phyloP scores from a whole-genome alignment of 2,113 vertebrate genomes.

The Riparia riparia region DNA sequence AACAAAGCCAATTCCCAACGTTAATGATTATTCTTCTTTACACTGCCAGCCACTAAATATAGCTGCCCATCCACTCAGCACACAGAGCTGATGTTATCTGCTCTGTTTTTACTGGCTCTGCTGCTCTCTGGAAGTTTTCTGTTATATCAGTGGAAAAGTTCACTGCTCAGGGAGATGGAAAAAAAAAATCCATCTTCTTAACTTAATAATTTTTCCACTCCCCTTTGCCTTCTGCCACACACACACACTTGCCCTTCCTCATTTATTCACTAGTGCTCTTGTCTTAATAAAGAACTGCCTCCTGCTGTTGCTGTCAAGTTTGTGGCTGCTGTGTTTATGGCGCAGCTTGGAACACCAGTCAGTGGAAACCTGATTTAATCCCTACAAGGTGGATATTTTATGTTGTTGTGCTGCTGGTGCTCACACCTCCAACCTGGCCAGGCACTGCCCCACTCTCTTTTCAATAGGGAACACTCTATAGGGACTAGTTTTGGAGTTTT shows the following conservation, averaged over 20 bases:
- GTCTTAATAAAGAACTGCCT: slow-evolving; percentile 28
- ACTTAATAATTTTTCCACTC: slow-evolving; percentile 52
- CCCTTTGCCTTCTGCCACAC: background rate
- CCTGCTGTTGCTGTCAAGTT: background rate
- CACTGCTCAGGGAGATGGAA: slow-evolving; percentile 39
- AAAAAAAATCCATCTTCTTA: slow-evolving; percentile 66
- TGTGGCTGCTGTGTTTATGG: background rate
- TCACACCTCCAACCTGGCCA: background rate
- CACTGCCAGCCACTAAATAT: slow-evolving; percentile 45
- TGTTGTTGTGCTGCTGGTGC: background rate
- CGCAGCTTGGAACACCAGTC: background rate
- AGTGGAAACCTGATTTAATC: background rate
- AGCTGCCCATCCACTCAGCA: slow-evolving; percentile 32
- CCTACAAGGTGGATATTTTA: background rate
- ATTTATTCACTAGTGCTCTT: slow-evolving; percentile 47
- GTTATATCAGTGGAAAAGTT: slow-evolving; percentile 47
- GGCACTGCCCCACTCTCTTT: background rate
- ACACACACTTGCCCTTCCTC: slow-evolving; percentile 52
- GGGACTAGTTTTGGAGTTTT: background rate
- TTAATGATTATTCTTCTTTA: slow-evolving; percentile 25
- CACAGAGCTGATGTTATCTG: slow-evolving; percentile 27
- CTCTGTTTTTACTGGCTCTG: slow-evolving; percentile 67
- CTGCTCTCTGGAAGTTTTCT: slow-evolving; percentile 47
- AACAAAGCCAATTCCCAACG: slow-evolving; percentile 4
- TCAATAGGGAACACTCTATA: background rate